phyloP scores from a whole-genome alignment of 2,113 vertebrate species.

The Salvelinus fontinalis region DNA sequence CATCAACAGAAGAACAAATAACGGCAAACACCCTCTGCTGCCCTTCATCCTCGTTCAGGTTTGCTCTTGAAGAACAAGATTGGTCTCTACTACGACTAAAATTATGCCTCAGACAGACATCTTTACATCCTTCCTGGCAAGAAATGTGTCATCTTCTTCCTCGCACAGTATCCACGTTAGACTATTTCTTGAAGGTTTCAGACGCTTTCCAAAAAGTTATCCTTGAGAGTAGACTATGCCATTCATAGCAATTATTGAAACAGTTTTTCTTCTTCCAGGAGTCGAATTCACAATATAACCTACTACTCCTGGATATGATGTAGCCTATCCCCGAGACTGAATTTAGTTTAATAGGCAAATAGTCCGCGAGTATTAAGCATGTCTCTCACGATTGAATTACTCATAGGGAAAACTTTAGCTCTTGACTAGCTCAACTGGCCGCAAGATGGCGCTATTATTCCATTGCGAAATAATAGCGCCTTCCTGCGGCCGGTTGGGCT shows the following conservation, averaged over 20 bases:
- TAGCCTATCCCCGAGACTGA: too few species aligned
- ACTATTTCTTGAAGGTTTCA: background rate
- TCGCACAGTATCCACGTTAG: background rate
- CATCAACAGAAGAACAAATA: background rate
- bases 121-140: background rate
- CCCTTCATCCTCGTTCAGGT: background rate
- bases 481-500: too few species aligned
- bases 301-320: too few species aligned
- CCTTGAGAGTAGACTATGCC: background rate
- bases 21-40: background rate
- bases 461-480: too few species aligned
- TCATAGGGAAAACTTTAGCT: too few species aligned
- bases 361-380: too few species aligned
- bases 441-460: too few species aligned
- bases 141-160: background rate
- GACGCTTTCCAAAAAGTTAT: background rate
- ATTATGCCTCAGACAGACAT: background rate
- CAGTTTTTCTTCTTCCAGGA: background rate
- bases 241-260: background rate
- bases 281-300: too few species aligned
- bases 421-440: too few species aligned
- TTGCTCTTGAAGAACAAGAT: background rate
- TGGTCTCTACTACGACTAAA: background rate
- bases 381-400: too few species aligned
- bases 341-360: too few species aligned